Percentiles rank a stretch among this genome's conserved stretches.
These are phyloP conservation scores for Temnothorax unifasciatus DNA, from an alignment of 2,888 invertebrate species.

Conservation along the genomic window DNA sequence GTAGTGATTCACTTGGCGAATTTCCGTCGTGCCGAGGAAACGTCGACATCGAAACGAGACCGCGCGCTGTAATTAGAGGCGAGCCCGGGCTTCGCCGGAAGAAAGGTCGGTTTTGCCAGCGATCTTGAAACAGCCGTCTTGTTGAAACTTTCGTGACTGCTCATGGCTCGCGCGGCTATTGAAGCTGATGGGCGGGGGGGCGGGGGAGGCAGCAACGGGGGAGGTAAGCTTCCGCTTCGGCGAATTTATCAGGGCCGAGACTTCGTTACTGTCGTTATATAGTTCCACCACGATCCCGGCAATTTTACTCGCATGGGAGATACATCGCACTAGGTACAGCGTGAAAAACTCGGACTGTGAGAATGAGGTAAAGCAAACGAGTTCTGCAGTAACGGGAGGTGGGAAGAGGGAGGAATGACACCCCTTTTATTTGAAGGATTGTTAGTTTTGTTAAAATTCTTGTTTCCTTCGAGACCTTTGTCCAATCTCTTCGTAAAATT, in stretches of 20 bases:
- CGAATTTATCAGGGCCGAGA: slow-evolving; percentile 69
- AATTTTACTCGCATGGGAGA: slow-evolving; percentile 63
- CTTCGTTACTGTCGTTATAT: slow-evolving; percentile 71
- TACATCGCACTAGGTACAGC: slow-evolving; percentile 55
- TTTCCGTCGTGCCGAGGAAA: slow-evolving; percentile 63
- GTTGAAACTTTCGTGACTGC: slow-evolving; percentile 67
- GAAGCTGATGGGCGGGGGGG: slow-evolving; percentile 43
- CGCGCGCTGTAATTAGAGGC: slow-evolving; percentile 73
- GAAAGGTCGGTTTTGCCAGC: slow-evolving; percentile 72
- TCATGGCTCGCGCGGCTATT: slow-evolving; percentile 45
- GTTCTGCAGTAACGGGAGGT: not conserved
- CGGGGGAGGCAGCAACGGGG: slow-evolving; percentile 6
- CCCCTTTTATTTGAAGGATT: not conserved
- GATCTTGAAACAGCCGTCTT: slow-evolving; percentile 63
- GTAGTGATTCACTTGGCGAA: slow-evolving; percentile 72
- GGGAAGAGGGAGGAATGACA: not conserved
- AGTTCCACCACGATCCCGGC: slow-evolving; percentile 47
- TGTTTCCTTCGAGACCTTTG: not conserved
- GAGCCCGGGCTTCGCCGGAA: slow-evolving; percentile 67
- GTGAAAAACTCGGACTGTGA: slow-evolving; percentile 26
- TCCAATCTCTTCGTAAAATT: not conserved
- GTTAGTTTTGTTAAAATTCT: not conserved
- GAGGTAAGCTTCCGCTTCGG: slow-evolving; percentile 54
- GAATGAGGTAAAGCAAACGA: slow-evolving; percentile 27
- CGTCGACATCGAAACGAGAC: slow-evolving; percentile 55